Base-by-base conservation (phyloP, 2,797 vertebrate genomes). In the Cryptoblepharus egeriae region DNA sequence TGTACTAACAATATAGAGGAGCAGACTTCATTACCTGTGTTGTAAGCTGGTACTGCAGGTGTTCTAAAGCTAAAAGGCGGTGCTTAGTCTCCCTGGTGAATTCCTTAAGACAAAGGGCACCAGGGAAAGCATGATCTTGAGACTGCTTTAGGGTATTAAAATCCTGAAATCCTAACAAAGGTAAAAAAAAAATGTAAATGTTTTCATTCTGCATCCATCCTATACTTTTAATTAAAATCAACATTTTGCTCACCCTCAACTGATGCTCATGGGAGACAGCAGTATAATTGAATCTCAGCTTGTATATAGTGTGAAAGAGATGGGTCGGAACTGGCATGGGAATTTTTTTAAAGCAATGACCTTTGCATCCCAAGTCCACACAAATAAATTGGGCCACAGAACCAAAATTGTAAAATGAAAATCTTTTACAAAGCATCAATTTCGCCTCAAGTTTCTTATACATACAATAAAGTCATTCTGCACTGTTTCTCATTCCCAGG, bases 31-130 rank as follows among this genome's bases (percentile, higher is more conserved):
- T 89, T 93, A 98, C 97, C 97, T 97, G 96, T 82, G 91, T 89
- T 45, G 95, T 95, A 74, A 97, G 95, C 83, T 94, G 92, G 82
- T 96, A 95, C 88, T 97, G 97, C 42, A 97, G 95, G 79, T 90
- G 91, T 85, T 97, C 96, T 91, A 97, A 89, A 87, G 92, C 90
- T 81, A 95, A 95, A 8, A 97, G 95, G 22, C 90, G 91, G 73
- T 88, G 91, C 30, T 87, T 85, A 55, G 42, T 76, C 90, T 89
- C 84, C 63, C 77, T 89, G 20, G 91, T 77, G 76, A 91, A 80
- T 32, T 92, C 81, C 87, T 87, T 91, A 73, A 93, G 91, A 83
- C 88, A 82, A 58, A 93, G 81, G 72, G 85, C 77, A 60, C 75
- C 75, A 68, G 91, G 85, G 42, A 72, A 83, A 70, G 80, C 45